phyloP scores from a whole-genome alignment of 2,797 vertebrate genomes.

The Caiman crocodilus region DNA sequence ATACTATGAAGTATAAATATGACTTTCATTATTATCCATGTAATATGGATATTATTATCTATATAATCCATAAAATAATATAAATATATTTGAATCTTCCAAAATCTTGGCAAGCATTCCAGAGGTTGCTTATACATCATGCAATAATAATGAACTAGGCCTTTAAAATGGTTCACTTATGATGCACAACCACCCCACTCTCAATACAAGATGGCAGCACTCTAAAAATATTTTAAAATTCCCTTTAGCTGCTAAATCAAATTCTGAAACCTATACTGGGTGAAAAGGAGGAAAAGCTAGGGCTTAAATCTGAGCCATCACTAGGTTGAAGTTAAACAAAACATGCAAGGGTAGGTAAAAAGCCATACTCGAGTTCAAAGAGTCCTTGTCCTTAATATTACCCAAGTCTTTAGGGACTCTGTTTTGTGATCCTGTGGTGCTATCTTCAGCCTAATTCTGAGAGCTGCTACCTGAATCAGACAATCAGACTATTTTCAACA shows the following conservation, averaged over 20 bases:
- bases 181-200: background rate
- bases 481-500: background rate
- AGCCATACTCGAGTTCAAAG: background rate
- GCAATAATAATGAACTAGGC: background rate
- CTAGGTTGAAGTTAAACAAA: background rate
- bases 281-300: background rate
- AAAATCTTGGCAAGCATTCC: background rate
- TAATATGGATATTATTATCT: background rate
- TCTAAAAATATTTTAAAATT: background rate
- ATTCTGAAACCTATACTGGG: fast-evolving
- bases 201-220: background rate
- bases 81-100: background rate
- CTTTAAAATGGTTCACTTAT: background rate
- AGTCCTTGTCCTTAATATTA: background rate
- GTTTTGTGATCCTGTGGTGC: background rate
- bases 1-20: background rate
- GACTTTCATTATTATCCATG: background rate
- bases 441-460: background rate
- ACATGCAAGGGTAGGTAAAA: background rate
- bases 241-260: background rate
- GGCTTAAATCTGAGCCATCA: background rate
- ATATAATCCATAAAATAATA: background rate
- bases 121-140: fast-evolving
- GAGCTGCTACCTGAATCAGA: background rate
- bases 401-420: background rate